These are phyloP conservation scores for Dolomedes plantarius DNA, from an alignment of 2,888 invertebrate genomes.

Conservation along the genomic window DNA sequence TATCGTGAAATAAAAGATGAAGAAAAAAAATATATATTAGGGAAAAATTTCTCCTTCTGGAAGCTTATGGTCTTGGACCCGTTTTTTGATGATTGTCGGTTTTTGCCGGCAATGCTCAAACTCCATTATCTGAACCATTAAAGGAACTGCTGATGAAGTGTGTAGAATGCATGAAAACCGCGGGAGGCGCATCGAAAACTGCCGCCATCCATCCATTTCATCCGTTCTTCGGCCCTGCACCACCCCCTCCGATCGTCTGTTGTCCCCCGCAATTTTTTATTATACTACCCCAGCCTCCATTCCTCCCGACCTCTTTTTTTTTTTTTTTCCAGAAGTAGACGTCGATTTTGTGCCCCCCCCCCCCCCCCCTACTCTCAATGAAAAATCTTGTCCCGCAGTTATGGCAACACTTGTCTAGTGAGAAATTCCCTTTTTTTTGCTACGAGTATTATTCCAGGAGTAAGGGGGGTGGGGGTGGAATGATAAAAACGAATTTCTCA, in stretches of 20 bases:
- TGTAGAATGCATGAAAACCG: conserved; percentile 41
- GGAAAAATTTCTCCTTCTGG: conserved; percentile 27
- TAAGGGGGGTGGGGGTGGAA: conserved; percentile 15
- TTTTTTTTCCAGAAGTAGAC: conserved; percentile 28
- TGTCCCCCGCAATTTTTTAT: conserved; percentile 8
- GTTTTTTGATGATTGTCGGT: conserved; percentile 62
- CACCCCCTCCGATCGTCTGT: background rate
- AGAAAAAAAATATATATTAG: conserved; percentile 27
- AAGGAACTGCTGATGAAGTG: conserved; percentile 64
- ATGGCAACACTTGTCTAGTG: conserved; percentile 55
- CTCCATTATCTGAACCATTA: conserved; percentile 65
- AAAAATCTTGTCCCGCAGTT: conserved; percentile 61
- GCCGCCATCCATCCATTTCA: conserved; percentile 33
- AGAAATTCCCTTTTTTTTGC: conserved; percentile 21
- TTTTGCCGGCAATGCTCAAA: conserved; percentile 40
- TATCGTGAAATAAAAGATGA: conserved; percentile 58
- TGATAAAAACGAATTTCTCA: conserved; percentile 8
- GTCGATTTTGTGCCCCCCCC: conserved; percentile 38
- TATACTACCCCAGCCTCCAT: background rate
- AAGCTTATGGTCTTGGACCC: conserved; percentile 22
- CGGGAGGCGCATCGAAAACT: conserved; percentile 39
- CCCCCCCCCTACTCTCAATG: conserved; percentile 14
- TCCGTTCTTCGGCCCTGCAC: background rate
- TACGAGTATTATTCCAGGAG: conserved; percentile 29
- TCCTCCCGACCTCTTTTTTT: conserved; percentile 20